These are phyloP conservation scores for Alviniconcha strummeri DNA, from an alignment of 2,888 invertebrate species.

Conservation along the genomic window DNA sequence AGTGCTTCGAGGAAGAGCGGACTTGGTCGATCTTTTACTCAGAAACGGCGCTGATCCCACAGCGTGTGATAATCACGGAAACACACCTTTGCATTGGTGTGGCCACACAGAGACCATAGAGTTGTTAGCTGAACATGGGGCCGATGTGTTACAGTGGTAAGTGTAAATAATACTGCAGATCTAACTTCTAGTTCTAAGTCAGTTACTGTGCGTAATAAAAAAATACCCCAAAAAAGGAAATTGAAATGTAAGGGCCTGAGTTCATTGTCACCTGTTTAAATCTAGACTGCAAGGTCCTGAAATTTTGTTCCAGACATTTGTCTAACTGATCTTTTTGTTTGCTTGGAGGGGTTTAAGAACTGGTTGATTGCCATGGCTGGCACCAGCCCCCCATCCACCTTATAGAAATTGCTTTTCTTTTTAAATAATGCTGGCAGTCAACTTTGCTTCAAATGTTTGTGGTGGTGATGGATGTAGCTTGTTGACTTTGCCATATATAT, in stretches of 20 bases:
- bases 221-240: not conserved
- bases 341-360: too few relatives aligned
- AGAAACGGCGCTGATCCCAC: constrained; percentile 47
- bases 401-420: too few relatives aligned
- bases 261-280: too few relatives aligned
- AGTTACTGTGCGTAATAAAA: not conserved
- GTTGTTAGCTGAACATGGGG: constrained; percentile 48
- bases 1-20: constrained; percentile 44
- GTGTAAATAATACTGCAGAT: not conserved
- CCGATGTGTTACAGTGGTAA: constrained; percentile 45
- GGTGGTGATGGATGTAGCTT: not conserved
- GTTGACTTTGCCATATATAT: constrained; percentile 11
- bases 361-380: too few relatives aligned
- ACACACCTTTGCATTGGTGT: constrained; percentile 58
- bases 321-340: too few relatives aligned
- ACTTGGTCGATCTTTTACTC: constrained; percentile 45
- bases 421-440: too few relatives aligned
- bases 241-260: too few relatives aligned
- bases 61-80: constrained; percentile 48
- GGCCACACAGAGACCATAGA: constrained; percentile 53
- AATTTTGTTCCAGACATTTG: too few relatives aligned
- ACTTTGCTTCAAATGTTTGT: too few relatives aligned
- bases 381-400: too few relatives aligned
- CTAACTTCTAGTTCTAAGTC: not conserved
- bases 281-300: too few relatives aligned